Evolutionary conservation across 2,113 vertebrate species (phyloP).

Genomic region (Struthio camelus): DNA sequence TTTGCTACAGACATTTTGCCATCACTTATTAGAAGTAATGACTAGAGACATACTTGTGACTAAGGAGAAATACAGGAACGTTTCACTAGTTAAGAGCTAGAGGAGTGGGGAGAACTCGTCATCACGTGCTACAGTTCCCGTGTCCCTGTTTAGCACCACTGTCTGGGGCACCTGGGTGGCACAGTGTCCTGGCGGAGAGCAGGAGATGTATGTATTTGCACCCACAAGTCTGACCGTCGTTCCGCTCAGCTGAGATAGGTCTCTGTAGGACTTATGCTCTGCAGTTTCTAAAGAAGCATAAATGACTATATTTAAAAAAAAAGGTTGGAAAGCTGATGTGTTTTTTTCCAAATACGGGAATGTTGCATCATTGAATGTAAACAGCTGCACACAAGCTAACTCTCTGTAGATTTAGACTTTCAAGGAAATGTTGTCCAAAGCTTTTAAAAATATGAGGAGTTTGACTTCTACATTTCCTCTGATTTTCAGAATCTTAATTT

Average conservation of each 20-base stretch:
- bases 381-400: background rate
- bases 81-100: background rate
- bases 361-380: background rate
- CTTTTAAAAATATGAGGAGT: background rate
- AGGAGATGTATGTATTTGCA: background rate
- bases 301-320: background rate
- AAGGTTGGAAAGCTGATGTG: background rate
- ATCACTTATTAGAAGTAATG: background rate
- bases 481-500: no score
- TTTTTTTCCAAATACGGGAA: background rate
- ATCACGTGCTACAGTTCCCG: background rate
- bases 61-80: background rate
- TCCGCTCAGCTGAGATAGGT: background rate
- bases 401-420: background rate
- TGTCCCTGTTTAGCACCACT: background rate
- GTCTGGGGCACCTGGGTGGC: background rate
- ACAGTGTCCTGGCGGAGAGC: background rate
- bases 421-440: background rate
- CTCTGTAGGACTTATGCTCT: background rate
- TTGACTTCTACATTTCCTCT: background rate
- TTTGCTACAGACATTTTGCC: background rate
- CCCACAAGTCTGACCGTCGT: background rate
- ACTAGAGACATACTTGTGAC: background rate
- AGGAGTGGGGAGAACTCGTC: background rate
- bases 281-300: background rate